These are phyloP conservation scores for Mustelus asterias DNA, from an alignment of 2,113 vertebrate species.

Conservation along the genomic window DNA sequence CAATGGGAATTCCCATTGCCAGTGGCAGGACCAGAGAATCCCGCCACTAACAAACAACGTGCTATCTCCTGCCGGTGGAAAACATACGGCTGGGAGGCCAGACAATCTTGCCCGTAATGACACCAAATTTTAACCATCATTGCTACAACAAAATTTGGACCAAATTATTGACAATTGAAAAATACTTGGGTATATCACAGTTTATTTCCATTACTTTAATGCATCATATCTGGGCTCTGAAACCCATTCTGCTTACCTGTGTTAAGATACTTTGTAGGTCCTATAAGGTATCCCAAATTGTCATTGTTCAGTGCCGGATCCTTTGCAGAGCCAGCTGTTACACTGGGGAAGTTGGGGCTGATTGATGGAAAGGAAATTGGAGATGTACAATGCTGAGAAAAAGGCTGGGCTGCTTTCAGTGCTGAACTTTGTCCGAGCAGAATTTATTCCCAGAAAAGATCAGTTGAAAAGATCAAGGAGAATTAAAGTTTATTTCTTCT, in stretches of 20 bases:
- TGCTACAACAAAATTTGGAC: not conserved
- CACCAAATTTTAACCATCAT: not conserved
- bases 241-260: not conserved
- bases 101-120: not conserved
- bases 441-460: slow-evolving; percentile 7
- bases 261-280: slow-evolving; percentile 14
- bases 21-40: too few species aligned
- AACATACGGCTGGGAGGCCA: too few species aligned
- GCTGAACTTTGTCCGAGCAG: not conserved
- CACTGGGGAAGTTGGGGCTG: not conserved
- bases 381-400: slow-evolving; percentile 14
- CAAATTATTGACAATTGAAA: not conserved
- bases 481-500: not conserved
- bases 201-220: not conserved
- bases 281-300: not conserved
- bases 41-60: too few species aligned
- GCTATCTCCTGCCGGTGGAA: too few species aligned
- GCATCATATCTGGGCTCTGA: not conserved
- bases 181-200: not conserved
- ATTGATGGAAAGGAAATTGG: slow-evolving; percentile 18
- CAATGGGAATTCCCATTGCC: too few species aligned
- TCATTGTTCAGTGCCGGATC: not conserved
- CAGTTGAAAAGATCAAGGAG: not conserved
- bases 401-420: not conserved
- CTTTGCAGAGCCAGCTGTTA: not conserved